Evolutionary conservation across 2,888 invertebrate species (phyloP), one percentile per base, ranked within the genome.

Genomic region (Caenorhabditis macrosperma): DNA sequence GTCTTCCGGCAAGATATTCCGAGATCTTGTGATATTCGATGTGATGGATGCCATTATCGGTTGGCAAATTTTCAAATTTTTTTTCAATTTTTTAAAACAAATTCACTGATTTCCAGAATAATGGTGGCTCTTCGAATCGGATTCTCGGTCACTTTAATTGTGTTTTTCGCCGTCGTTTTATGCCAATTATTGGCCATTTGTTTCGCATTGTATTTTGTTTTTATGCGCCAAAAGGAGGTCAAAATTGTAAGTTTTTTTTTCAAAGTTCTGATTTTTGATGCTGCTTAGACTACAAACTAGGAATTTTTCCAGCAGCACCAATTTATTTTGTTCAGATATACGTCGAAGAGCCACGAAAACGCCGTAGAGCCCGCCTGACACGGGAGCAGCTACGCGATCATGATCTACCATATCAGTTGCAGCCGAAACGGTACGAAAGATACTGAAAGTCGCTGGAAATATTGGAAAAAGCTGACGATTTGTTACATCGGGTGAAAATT

Each of bases 21-120:
- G 1, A 78, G 90, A 15, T 84, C 87, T 17, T 90, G 90, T 68
- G 90, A 90, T 67, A 86, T 89, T 26, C 85, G 89, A 46, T 90
- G 90, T 71, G 90, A 90, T 61, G 90, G 90, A 26, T 90, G 90
- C 61, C 89, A 90, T 72, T 88, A 85, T 66, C 72, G 89, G 71
- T 88, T 68, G 26, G n/a, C 5, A n/a, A n/a, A n/a, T n/a, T 35
- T 38, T 17, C n/a, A 33, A 52, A 30, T 5, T 22, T 38, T 15
- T 1, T 20, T 61, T 54, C 17, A 1, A 22, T 41, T 30, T 41
- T 26, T 54, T 9, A 30, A 68, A 44, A 61, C 22, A 24, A 48
- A 35, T 76, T 69, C 24, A 57, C 63, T 86, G 24, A 89, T 88
- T 83, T 82, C 46, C 79, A 81, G 88, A 52, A 90, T 90, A 44